phyloP scores from a whole-genome alignment of 92 coral and sea anemone genomes.

The Bergia puertoricense region DNA sequence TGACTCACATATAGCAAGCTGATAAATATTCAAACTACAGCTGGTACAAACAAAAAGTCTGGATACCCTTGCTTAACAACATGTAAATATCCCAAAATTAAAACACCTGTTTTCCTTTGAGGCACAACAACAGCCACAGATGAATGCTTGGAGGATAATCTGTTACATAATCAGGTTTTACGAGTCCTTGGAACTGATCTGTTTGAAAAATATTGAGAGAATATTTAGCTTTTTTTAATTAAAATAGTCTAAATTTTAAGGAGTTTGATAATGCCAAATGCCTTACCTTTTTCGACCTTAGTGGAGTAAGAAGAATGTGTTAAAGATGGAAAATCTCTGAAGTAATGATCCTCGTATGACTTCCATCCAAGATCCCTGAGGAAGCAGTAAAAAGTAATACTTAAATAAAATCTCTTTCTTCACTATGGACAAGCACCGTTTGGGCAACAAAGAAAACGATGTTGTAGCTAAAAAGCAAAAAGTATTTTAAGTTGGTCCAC shows the following conservation, averaged over 20 bases:
- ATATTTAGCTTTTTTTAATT: background rate
- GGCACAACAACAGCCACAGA: constrained; percentile 21
- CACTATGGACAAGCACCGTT: background rate
- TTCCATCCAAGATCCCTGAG: constrained; percentile 36
- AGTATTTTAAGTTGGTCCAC: no score
- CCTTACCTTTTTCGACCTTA: constrained; percentile 24
- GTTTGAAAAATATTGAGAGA: background rate
- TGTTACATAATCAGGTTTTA: constrained; percentile 4
- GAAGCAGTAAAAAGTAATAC: background rate
- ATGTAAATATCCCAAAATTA: background rate
- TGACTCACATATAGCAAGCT: no score
- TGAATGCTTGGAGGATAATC: constrained; percentile 36
- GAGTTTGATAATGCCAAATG: background rate
- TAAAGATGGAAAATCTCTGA: constrained; percentile 38
- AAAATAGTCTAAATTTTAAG: background rate
- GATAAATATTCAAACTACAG: no score
- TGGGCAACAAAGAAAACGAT: no score
- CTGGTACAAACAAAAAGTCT: no score
- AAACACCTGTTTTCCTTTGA: constrained; percentile 32
- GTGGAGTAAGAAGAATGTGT: background rate
- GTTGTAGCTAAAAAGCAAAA: no score
- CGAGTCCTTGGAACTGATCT: constrained; percentile 24
- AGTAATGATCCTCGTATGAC: constrained; percentile 38
- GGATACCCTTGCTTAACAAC: no score
- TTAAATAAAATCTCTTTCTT: background rate